A percentile compares a stretch with the other conserved stretches of the same genome.
Evolutionary conservation across 2,888 invertebrate species (phyloP).

Genomic region (Drosophila demipolita): DNA sequence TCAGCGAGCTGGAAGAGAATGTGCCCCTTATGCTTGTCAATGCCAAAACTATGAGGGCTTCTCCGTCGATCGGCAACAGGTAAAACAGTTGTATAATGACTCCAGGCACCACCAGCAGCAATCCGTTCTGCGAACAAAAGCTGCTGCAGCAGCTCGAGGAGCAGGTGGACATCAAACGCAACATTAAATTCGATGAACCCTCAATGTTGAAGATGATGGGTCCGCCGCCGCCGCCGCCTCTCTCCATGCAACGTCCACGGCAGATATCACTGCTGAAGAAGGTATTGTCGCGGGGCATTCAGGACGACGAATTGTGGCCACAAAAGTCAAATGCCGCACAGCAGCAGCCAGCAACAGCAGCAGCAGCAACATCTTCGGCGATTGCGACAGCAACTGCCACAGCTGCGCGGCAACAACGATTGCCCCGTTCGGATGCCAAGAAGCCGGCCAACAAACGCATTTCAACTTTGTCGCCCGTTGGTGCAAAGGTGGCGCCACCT

Average conservation of each 20-base stretch:
- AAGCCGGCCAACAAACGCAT: slow-evolving; percentile 22
- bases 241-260: background rate
- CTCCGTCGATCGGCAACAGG: background rate
- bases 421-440: slow-evolving; percentile 13
- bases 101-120: background rate
- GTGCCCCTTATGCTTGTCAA: slow-evolving; percentile 52
- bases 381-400: background rate
- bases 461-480: slow-evolving; percentile 37
- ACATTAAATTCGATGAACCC: background rate
- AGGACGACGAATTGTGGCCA: too few relatives aligned
- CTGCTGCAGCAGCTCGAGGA: slow-evolving; percentile 2
- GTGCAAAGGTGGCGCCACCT: background rate
- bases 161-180: background rate
- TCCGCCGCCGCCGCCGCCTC: background rate
- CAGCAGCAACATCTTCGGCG: background rate
- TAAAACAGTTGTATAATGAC: background rate
- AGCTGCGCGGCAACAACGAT: slow-evolving; percentile 14
- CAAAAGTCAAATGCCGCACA: background rate
- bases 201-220: background rate
- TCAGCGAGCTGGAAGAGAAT: slow-evolving; percentile 62
- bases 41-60: background rate
- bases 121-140: background rate
- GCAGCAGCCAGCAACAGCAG: background rate
- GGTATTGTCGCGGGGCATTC: background rate
- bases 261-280: background rate